Evolutionary conservation across 53 echinoderm and acorn worm species (phyloP), one percentile per base, ranked within the genome.

Genomic region (Henricia sp.): DNA sequence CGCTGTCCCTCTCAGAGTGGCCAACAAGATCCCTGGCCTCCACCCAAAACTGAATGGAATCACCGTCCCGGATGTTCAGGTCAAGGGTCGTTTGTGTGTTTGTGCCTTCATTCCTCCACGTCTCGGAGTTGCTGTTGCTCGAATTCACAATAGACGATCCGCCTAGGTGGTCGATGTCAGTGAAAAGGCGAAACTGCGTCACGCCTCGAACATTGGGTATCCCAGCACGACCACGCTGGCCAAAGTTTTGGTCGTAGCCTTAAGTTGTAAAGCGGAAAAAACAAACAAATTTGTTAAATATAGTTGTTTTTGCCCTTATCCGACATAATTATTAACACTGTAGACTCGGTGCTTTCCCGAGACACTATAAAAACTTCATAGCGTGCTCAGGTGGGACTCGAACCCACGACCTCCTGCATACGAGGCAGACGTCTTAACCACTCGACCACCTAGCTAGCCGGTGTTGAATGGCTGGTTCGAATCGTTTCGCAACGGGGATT

Each of bases 21-120:
- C 72, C 72, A 11, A 65, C 71, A 1, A 89, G 32, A 33, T 89
- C 89, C 20, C 72, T 72, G 13, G 83, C 89, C 66, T 50, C 58
- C 52, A 89, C 89, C 89, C 89, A 89, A 25, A 82, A 58, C 50
- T 50, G 37, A 26, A 88, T 39, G 41, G 88, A 82, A 52, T 82
- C 71, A 40, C 88, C 89, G 36, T 89, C 89, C 32, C 44, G 66
- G 10, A 83, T 13, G 13, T 34, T 39, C 40, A 89, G 70, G 52
- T 88, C 71, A 38, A 54, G 82, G 41, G 72, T 82, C 56, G 37
- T 43, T 26, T 33, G 52, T 37, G 83, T 83, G 68, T 37, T 83
- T 67, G 58, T 50, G 62, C 37, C 55, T 53, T 83, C 55, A 27
- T 83, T 68, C 27, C 19, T 70, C 84, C 84, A 84, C 29, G 23